Base-by-base conservation (phyloP, 2,797 vertebrate genomes). In the Perdix hodgsoniae region DNA sequence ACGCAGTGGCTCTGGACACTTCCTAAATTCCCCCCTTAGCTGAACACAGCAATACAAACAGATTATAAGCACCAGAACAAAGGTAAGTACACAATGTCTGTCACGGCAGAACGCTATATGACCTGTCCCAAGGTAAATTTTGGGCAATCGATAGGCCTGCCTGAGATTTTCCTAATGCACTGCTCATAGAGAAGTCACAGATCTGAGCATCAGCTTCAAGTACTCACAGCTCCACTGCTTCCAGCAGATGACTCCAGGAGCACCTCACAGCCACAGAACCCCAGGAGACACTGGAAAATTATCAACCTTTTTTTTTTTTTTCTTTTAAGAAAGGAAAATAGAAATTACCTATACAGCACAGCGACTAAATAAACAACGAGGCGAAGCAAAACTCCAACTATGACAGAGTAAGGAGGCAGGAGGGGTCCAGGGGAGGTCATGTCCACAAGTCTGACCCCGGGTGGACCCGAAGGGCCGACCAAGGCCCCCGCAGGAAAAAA, bases 371-470 rank as follows among this genome's bases (percentile, higher is more conserved):
- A 98, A 86, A 97, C 93, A 96, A 96, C n/a, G 95, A 98, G 80
- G 94, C n/a, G 97, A 97, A 98, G 97, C 94, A 98, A 93, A 60
- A 97, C 90, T 96, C 96, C 94, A 90, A 98, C 93, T 96, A 98
- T 21, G 37, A 56, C 88, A 76, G 83, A 91, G 11, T 97, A 97
- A 83, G 95, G 84, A 96, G 97, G 96, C 80, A 97, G 83, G 54
- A 94, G 90, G 93, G 86, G 26, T 96, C 93, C 93, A 64, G 72
- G 91, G 93, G 71, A 65, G 60, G 61, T 35, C 87, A 86, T 52
- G 84, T 94, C 96, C 77, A 0, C 66, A 18, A 91, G 82, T 57
- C 80, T 91, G 69, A 69, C 85, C 86, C 89, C 76, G 63, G 93
- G 70, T 8, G 29, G 37, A 71, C 69, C 90, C 70, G 21, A 4